Conservation (phyloP, 2,113 vertebrate species). For the Prunella himalayana region DNA sequence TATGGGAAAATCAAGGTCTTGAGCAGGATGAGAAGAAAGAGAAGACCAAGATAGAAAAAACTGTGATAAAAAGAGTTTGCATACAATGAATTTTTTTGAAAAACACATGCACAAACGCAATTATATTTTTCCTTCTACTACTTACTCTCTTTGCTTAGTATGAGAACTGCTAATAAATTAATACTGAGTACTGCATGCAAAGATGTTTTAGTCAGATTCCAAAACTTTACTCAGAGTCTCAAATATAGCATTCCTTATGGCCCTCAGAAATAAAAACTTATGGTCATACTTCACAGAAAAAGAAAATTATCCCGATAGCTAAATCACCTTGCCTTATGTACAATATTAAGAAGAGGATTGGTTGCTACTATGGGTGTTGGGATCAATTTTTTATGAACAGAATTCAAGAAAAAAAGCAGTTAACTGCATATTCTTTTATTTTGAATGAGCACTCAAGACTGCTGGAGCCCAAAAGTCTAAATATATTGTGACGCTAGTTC, state of each 20-base stretch:
- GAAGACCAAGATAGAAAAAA: not conserved
- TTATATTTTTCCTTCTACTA: not conserved
- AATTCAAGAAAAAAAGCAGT: not conserved
- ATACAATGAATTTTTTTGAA: not conserved
- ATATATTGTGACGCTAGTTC: not conserved
- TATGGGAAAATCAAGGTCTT: fast-evolving
- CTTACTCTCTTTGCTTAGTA: not conserved
- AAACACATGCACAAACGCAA: fast-evolving
- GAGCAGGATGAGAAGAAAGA: not conserved
- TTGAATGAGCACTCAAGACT: not conserved
- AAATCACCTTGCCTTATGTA: not conserved
- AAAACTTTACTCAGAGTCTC: not conserved
- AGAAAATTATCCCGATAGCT: not conserved
- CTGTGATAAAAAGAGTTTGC: not conserved
- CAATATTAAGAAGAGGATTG: not conserved
- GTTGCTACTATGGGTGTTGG: not conserved
- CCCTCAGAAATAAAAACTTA: not conserved
- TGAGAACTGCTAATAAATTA: not conserved
- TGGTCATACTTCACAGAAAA: not conserved
- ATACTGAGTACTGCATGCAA: not conserved
- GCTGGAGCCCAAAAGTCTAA: not conserved
- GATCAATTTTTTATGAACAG: not conserved
- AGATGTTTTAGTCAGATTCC: fast-evolving
- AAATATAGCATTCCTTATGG: not conserved
- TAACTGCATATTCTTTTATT: not conserved